Percentiles rank a stretch among this genome's conserved stretches.
These are phyloP conservation scores for Verasper variegatus DNA, from an alignment of 2,113 vertebrate genomes.

Conservation along the genomic window DNA sequence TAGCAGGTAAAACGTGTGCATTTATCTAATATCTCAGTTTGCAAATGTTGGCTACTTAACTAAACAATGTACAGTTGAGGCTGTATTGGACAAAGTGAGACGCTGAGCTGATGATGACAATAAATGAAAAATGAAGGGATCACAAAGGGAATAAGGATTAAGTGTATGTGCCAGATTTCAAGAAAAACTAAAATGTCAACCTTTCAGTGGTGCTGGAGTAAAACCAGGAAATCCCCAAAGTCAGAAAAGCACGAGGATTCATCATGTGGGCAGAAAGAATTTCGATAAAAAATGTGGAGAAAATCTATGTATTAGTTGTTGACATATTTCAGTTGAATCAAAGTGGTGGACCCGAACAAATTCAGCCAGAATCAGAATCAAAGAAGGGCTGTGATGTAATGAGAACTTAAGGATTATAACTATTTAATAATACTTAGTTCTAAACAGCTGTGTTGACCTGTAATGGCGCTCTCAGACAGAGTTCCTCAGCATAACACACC, in stretches of 20 bases:
- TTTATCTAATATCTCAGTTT: no score
- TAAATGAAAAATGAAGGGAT: no score
- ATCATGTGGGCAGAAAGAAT: no score
- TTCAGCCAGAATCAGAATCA: not conserved
- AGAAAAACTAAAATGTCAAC: no score
- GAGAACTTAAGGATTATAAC: not conserved
- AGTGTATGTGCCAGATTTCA: no score
- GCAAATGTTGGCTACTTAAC: not conserved
- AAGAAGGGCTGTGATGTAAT: not conserved
- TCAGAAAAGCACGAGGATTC: no score
- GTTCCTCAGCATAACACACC: slow-evolving; percentile 80
- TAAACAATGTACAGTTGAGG: not conserved
- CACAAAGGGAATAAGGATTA: no score
- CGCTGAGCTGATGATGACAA: no score
- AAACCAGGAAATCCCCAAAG: no score
- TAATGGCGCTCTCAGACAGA: slow-evolving; percentile 80
- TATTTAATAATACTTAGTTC: not conserved
- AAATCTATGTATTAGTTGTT: no score
- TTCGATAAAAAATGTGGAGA: no score
- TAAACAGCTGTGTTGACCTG: slow-evolving; percentile 71
- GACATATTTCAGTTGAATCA: not conserved
- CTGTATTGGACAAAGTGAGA: not conserved
- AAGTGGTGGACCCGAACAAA: not conserved
- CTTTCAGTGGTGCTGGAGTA: no score
- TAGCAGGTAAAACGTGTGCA: not conserved